These are phyloP conservation scores for Caerostris extrusa DNA, from an alignment of 1,140 invertebrate species.

Conservation along the genomic window DNA sequence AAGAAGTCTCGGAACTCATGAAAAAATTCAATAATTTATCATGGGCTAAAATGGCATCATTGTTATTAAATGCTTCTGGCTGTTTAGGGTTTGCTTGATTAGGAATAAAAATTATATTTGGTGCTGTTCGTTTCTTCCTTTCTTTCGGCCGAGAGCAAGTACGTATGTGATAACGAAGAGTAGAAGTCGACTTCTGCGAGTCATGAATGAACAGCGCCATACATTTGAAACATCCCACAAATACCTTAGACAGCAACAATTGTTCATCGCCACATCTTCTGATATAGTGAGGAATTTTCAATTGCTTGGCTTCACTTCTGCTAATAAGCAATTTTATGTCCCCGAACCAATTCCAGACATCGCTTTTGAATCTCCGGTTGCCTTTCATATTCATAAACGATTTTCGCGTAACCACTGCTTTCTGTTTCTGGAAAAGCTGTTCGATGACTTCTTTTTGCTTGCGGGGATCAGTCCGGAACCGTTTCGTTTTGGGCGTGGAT, in stretches of 20 bases:
- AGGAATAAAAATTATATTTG: constrained; percentile 71
- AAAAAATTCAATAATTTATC: constrained; percentile 63
- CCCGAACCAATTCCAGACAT: constrained; percentile 74
- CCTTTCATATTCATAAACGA: constrained; percentile 75
- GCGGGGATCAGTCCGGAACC: constrained; percentile 62
- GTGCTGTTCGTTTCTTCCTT: constrained; percentile 56
- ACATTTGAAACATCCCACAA: constrained; percentile 73
- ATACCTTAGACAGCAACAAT: constrained; percentile 62
- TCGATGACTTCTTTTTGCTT: constrained; percentile 72
- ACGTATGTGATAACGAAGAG: constrained; percentile 66
- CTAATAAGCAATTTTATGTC: constrained; percentile 73
- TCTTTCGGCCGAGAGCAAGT: constrained; percentile 60
- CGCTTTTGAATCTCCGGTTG: constrained; percentile 68
- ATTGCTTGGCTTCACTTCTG: constrained; percentile 65
- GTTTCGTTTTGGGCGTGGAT: not conserved
- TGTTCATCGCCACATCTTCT: constrained; percentile 72
- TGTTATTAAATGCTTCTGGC: constrained; percentile 44
- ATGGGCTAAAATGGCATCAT: constrained; percentile 49
- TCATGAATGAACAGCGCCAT: constrained; percentile 69
- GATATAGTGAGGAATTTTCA: constrained; percentile 73
- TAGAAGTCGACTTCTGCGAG: constrained; percentile 70
- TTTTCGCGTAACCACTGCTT: constrained; percentile 54
- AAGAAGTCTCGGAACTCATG: constrained; percentile 60
- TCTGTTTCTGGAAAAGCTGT: constrained; percentile 69
- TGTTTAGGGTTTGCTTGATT: constrained; percentile 41